Evolutionary conservation across 2,888 invertebrate species (phyloP), one percentile per base, ranked within the genome.

Genomic region (Podabrus alpinus): DNA sequence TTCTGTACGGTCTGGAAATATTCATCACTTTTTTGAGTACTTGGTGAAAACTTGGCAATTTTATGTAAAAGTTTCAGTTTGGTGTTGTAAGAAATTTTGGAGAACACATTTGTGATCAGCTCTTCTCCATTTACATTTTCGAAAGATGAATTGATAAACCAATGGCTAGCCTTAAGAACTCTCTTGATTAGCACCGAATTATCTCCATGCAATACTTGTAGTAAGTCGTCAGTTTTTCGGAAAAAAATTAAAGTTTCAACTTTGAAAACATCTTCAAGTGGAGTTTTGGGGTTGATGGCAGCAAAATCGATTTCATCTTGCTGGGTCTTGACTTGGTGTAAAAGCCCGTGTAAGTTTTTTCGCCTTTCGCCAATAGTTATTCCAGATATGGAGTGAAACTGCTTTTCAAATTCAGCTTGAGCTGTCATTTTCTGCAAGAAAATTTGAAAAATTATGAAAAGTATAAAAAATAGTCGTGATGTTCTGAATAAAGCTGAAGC

Each of bases 81-180:
- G 4, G 74, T 59, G 3, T 66, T 77, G 60, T 72, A 79, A 10
- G 79, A 78, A 21, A 75, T 45, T 13, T 76, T 59, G 0, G 78
- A 72, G 9, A 79, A 74, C 25, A 77, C 68, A 15, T 76, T 59
- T 7, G 66, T 71, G 4, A 71, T 73, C 9, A 79, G 68, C 10
- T 59, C 29, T n/a, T 77, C 68, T 11, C 71, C 73, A 3, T 15
- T 71, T 15, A 77, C 16, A 29, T 69, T 62, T 15, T 24, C 67
- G 45, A 78, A 78, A 10, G 60, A 68, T n/a, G 72, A 25, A 68
- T 75, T 67, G 17, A 79, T 69, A 66, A 79, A 78, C 79, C 78
- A 77, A 9, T 15, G 16, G 15, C 66, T 68, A 59, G 59, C 13
- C n/a, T 71, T 74, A 24, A 79, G 73, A n/a, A 79, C 21, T 66